Conservation (phyloP, 2,797 vertebrate species). For the Peromyscus attwateri region DNA sequence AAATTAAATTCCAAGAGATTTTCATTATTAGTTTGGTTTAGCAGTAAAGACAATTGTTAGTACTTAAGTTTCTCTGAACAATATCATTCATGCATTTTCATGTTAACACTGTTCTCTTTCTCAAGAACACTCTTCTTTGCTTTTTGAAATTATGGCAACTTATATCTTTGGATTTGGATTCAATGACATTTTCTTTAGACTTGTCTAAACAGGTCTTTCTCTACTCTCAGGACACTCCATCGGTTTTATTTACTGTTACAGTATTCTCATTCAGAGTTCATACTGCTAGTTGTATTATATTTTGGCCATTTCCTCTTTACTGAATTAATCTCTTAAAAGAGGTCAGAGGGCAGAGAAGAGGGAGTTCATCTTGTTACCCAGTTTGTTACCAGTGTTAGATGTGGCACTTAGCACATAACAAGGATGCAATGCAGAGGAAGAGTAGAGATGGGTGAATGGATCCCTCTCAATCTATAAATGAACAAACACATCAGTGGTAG, state of each 20-base stretch:
- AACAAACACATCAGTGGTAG: background rate
- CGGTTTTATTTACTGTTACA: background rate
- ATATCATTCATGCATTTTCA: background rate
- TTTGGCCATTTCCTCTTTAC: background rate
- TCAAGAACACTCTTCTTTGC: background rate
- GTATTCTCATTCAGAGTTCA: background rate
- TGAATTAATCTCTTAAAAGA: background rate
- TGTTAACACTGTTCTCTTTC: background rate
- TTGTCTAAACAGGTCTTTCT: background rate
- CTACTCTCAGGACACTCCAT: fast-evolving
- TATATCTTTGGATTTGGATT: background rate
- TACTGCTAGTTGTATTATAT: background rate
- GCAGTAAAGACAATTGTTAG: background rate
- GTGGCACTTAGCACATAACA: background rate
- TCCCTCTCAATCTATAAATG: background rate
- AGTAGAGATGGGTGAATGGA: background rate
- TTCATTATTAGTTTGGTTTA: background rate
- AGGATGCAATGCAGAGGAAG: background rate
- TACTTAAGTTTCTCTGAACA: background rate
- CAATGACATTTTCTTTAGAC: background rate
- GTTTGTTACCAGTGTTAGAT: background rate
- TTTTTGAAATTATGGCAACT: background rate
- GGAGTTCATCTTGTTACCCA: background rate
- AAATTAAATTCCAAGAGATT: constrained; percentile 46
- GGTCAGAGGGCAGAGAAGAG: background rate